phyloP scores from a whole-genome alignment of 2,113 vertebrate genomes.

The Labeo catla region DNA sequence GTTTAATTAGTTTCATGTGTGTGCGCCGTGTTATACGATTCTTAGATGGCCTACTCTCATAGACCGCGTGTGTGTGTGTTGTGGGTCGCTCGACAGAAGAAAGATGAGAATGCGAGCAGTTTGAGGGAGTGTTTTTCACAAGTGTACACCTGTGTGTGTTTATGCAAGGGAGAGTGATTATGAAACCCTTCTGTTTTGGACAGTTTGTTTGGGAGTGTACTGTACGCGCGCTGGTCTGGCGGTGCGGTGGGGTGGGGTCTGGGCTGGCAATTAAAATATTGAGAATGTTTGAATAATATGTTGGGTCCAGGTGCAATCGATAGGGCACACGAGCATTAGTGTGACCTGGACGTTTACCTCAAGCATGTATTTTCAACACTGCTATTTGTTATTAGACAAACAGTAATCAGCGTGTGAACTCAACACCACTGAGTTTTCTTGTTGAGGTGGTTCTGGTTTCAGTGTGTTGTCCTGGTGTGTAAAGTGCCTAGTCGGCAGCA shows the following conservation, averaged over 20 bases:
- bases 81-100: background rate
- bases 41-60: constrained; percentile 17
- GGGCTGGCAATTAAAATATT: constrained; percentile 77
- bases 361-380: constrained; percentile 30
- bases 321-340: constrained; percentile 60
- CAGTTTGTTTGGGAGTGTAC: constrained; percentile 51
- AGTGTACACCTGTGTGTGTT: constrained; percentile 50
- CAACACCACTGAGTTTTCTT: constrained; percentile 20
- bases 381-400: constrained; percentile 19
- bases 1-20: constrained; percentile 55
- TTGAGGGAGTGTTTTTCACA: constrained; percentile 31
- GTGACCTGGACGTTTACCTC: constrained; percentile 1
- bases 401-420: constrained; percentile 21
- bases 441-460: constrained; percentile 49
- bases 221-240: constrained; percentile 31
- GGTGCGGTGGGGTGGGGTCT: constrained; percentile 60
- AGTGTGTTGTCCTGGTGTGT: constrained; percentile 14
- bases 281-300: constrained; percentile 76
- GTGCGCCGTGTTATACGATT: constrained; percentile 41
- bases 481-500: constrained; percentile 55
- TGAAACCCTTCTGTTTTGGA: constrained; percentile 50
- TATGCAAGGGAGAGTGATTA: constrained; percentile 40
- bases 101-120: background rate
- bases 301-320: constrained; percentile 71
- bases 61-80: constrained; percentile 35